A percentile compares a stretch with the other conserved stretches of the same genome.
Conservation (phyloP, 2,888 invertebrate species). For the Tenthredo amoena region DNA sequence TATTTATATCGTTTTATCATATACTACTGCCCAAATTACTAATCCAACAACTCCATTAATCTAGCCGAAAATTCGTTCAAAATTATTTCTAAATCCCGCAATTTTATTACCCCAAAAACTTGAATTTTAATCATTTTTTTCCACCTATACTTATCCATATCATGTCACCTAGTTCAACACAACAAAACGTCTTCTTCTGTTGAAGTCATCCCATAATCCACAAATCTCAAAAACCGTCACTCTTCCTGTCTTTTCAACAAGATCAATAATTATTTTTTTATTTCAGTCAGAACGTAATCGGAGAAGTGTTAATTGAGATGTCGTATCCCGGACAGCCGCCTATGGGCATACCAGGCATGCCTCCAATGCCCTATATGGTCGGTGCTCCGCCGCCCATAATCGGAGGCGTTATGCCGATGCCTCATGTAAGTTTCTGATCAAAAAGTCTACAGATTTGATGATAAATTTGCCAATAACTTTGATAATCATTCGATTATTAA, state of each 20-base stretch:
- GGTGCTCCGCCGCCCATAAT: conserved; percentile 84
- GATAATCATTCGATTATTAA: neutral
- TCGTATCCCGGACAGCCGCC: conserved; percentile 94
- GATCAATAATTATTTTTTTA: neutral
- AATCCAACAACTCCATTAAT: neutral
- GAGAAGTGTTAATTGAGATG: conserved; percentile 80
- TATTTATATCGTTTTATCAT: neutral
- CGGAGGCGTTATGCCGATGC: conserved; percentile 86
- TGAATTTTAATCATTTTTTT: neutral
- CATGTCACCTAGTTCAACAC: too few relatives aligned
- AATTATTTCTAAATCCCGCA: neutral
- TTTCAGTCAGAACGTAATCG: neutral
- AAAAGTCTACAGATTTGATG: neutral
- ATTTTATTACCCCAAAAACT: neutral
- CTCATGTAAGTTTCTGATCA: conserved; percentile 82
- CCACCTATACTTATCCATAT: too few relatives aligned
- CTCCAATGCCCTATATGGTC: conserved; percentile 83
- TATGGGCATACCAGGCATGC: conserved; percentile 86
- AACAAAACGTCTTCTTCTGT: neutral
- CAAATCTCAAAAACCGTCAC: neutral
- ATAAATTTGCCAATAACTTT: conserved; percentile 47
- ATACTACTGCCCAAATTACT: neutral
- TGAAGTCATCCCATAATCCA: neutral
- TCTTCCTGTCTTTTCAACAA: neutral
- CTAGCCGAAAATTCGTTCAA: neutral